These are phyloP conservation scores for Syrphus vitripennis DNA, from an alignment of 2,888 invertebrate genomes.

Conservation along the genomic window DNA sequence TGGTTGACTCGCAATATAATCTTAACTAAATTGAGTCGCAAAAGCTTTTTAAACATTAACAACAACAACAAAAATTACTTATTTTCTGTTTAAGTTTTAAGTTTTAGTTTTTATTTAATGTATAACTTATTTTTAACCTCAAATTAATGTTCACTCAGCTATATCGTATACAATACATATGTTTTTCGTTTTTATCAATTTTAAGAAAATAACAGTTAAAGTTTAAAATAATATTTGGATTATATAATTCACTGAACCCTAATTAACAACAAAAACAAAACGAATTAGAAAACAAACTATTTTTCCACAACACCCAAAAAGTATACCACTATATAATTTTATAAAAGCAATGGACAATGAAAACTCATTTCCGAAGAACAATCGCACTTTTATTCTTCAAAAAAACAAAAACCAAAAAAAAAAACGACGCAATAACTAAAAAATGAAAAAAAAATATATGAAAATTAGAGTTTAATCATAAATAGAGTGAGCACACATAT, in stretches of 20 bases:
- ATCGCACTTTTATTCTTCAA: conserved; percentile 68
- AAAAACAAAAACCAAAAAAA: conserved; percentile 37
- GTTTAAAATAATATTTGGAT: conserved; percentile 30
- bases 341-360: conserved; percentile 62
- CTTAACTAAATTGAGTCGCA: conserved; percentile 72
- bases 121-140: conserved; percentile 5
- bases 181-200: conserved; percentile 12
- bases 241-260: conserved; percentile 41
- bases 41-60: conserved; percentile 15
- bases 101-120: background rate
- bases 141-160: background rate
- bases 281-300: conserved; percentile 24
- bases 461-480: conserved; percentile 66
- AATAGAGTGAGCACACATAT: conserved; percentile 68
- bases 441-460: conserved; percentile 27
- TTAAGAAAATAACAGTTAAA: conserved; percentile 18
- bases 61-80: background rate
- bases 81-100: background rate
- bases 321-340: conserved; percentile 44
- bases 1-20: conserved; percentile 75
- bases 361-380: conserved; percentile 61
- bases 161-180: too few relatives aligned
- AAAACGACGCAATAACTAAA: conserved; percentile 57
- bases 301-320: conserved; percentile 62
- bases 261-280: conserved; percentile 26